A percentile compares a stretch with the other conserved stretches of the same genome.
These are phyloP conservation scores for Sinhomidia bicolor DNA, from an alignment of 2,888 invertebrate species.

Conservation along the genomic window DNA sequence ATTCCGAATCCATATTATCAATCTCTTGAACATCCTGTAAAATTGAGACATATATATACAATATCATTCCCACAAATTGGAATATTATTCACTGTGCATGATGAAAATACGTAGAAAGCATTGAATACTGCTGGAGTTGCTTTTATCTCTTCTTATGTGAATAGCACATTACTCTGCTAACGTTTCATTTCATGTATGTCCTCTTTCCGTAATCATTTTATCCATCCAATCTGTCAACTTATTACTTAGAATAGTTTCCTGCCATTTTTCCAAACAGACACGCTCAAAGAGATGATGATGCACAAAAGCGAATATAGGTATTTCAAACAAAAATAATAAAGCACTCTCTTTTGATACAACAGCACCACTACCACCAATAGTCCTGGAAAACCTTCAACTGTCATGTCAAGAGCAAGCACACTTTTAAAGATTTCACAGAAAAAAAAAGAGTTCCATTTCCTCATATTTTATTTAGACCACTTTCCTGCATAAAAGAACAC, in stretches of 20 bases:
- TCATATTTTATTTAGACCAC: constrained; percentile 35
- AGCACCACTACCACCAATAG: not conserved
- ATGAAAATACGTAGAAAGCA: not conserved
- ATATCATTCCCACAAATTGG: not conserved
- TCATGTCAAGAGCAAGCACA: constrained; percentile 12
- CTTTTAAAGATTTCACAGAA: not conserved
- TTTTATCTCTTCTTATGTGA: not conserved
- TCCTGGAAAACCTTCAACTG: constrained; percentile 36
- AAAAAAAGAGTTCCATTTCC: not conserved
- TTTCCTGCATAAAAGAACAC: not conserved
- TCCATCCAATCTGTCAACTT: constrained; percentile 2
- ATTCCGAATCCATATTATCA: not conserved
- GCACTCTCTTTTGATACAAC: not conserved
- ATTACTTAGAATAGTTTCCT: not conserved
- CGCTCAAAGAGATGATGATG: not conserved
- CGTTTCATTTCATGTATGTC: not conserved
- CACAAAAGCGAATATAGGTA: not conserved
- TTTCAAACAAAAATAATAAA: not conserved
- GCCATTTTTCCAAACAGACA: not conserved
- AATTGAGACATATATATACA: not conserved
- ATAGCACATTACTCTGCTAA: not conserved
- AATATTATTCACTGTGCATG: not conserved
- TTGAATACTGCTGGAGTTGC: not conserved
- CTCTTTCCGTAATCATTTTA: not conserved
- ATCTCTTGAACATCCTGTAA: not conserved